Evolutionary conservation across 2,113 vertebrate species (phyloP).

Genomic region (Leptocoma aspasia): DNA sequence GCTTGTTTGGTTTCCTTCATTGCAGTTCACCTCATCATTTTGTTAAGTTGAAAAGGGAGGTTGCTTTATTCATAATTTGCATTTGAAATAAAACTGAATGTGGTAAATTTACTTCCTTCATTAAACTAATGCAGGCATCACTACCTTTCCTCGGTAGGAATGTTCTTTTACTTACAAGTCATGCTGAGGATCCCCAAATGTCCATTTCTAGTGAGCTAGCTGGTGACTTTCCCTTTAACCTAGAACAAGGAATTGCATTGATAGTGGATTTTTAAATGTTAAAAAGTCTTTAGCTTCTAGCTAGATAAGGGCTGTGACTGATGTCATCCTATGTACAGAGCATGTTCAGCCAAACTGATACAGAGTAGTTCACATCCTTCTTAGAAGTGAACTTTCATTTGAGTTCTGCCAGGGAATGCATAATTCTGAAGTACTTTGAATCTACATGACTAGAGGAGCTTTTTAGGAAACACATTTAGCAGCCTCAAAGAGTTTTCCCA

Average conservation of each 20-base stretch:
- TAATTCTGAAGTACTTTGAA: not conserved
- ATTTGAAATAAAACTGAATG: not conserved
- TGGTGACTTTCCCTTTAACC: not conserved
- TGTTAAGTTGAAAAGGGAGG: not conserved
- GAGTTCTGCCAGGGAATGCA: not conserved
- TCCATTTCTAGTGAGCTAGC: not conserved
- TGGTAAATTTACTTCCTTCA: not conserved
- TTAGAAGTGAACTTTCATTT: not conserved
- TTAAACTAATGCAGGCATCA: not conserved
- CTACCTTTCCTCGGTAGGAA: not conserved
- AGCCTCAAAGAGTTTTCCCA: not conserved
- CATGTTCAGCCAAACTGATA: not conserved
- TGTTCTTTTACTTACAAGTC: not conserved
- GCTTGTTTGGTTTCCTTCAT: not conserved
- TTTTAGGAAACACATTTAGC: not conserved
- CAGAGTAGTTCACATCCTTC: not conserved
- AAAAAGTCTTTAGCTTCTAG: not conserved
- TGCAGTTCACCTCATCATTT: not conserved
- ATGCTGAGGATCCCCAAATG: not conserved
- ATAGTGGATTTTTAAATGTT: not conserved
- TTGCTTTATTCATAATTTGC: not conserved
- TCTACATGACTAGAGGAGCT: not conserved
- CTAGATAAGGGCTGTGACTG: not conserved
- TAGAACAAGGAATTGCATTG: not conserved
- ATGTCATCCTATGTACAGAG: not conserved